phyloP scores from a whole-genome alignment of 2,888 invertebrate genomes.

The Hofmannophila pseudospretella region DNA sequence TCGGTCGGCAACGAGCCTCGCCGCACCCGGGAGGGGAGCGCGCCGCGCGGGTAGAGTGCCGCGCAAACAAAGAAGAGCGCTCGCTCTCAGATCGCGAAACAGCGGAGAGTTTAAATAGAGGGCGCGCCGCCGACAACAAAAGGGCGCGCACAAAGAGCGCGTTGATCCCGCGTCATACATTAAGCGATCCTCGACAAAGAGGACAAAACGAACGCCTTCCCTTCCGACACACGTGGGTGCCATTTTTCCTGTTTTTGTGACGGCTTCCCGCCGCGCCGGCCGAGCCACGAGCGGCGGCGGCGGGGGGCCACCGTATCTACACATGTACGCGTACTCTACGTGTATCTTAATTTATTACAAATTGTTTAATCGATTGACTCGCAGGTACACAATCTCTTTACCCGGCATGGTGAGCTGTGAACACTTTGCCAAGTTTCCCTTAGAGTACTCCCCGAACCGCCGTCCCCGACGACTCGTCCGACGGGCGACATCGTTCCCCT shows the following conservation, averaged over 20 bases:
- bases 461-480: no score
- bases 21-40: neutral
- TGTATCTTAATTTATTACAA: no score
- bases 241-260: conserved; percentile 20
- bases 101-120: neutral
- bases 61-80: conserved; percentile 1
- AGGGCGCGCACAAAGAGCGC: conserved; percentile 2
- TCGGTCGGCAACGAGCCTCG: no score
- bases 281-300: neutral
- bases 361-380: no score
- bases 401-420: no score
- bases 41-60: no score
- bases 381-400: no score
- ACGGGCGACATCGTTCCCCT: no score
- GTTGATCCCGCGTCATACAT: conserved; percentile 14
- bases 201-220: conserved; percentile 15
- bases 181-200: conserved; percentile 13
- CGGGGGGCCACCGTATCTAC: no score
- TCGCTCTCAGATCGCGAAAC: neutral
- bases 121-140: neutral
- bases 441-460: no score
- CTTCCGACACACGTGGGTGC: conserved; percentile 17
- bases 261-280: conserved; percentile 3
- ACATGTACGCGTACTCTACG: no score
- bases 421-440: no score